Conservation (phyloP, 2,888 invertebrate genomes). For the Busseola fusca region DNA sequence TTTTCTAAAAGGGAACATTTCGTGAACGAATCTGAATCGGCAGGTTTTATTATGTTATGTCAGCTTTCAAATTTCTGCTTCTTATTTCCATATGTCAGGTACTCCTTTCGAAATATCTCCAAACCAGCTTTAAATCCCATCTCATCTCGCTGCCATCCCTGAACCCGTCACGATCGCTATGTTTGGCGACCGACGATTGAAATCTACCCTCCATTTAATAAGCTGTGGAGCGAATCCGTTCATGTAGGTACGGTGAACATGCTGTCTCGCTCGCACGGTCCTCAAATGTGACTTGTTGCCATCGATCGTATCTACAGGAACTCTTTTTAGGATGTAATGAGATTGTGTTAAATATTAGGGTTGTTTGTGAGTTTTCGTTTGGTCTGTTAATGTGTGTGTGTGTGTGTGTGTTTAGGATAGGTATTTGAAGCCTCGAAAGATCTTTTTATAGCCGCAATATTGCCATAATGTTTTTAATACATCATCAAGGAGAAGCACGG, state of each 20-base stretch:
- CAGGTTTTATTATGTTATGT: background rate
- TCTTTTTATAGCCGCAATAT: background rate
- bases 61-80: background rate
- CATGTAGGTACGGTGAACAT: constrained; percentile 32
- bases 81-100: background rate
- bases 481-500: too few relatives aligned
- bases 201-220: constrained; percentile 70
- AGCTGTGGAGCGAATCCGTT: constrained; percentile 57
- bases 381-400: constrained; percentile 13
- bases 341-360: constrained; percentile 18
- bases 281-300: constrained; percentile 49
- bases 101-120: background rate
- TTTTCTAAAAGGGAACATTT: too few relatives aligned
- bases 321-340: constrained; percentile 36
- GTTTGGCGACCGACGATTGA: constrained; percentile 58
- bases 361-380: constrained; percentile 13
- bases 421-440: background rate
- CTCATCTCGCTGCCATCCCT: constrained; percentile 35
- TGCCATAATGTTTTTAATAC: too few relatives aligned
- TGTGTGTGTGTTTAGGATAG: background rate
- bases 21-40: too few relatives aligned
- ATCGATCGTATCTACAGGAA: constrained; percentile 39
- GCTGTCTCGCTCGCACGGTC: constrained; percentile 30
- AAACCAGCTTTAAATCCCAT: constrained; percentile 16
- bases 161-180: constrained; percentile 39